phyloP scores from a whole-genome alignment of 2,797 vertebrate species.

The Cirrhinus molitorella region DNA sequence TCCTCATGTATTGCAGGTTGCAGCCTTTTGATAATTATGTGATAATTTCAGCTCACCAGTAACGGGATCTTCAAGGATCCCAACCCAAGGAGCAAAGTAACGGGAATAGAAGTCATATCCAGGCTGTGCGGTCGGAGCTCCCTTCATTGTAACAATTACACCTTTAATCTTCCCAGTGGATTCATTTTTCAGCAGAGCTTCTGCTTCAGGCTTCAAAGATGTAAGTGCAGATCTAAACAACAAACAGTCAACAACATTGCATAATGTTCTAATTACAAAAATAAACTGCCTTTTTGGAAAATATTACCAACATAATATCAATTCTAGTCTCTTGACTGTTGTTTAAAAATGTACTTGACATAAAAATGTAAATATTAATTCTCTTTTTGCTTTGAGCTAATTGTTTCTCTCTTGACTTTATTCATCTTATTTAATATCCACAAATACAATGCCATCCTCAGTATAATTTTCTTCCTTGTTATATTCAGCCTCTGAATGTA shows the following conservation, averaged over 20 bases:
- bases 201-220: slow-evolving; percentile 77
- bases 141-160: slow-evolving; percentile 87
- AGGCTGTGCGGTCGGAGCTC: slow-evolving; percentile 73
- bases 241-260: background rate
- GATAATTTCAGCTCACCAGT: slow-evolving; percentile 77
- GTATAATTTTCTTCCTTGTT: background rate
- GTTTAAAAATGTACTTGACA: background rate
- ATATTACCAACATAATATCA: background rate
- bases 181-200: slow-evolving; percentile 76
- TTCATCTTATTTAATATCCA: background rate
- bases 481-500: background rate
- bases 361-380: background rate
- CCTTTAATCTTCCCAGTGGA: slow-evolving; percentile 82
- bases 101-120: slow-evolving; percentile 91
- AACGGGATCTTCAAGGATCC: slow-evolving; percentile 90
- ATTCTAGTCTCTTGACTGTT: background rate
- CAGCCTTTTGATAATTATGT: background rate
- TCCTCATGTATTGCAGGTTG: background rate
- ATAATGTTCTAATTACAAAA: background rate
- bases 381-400: too few species aligned
- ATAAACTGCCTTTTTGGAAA: background rate
- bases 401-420: background rate
- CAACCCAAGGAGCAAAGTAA: slow-evolving; percentile 90
- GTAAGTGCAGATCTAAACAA: slow-evolving; percentile 82
- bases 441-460: background rate